Base-by-base conservation (phyloP, 1,140 invertebrate species). In the Penaeus vannamei region DNA sequence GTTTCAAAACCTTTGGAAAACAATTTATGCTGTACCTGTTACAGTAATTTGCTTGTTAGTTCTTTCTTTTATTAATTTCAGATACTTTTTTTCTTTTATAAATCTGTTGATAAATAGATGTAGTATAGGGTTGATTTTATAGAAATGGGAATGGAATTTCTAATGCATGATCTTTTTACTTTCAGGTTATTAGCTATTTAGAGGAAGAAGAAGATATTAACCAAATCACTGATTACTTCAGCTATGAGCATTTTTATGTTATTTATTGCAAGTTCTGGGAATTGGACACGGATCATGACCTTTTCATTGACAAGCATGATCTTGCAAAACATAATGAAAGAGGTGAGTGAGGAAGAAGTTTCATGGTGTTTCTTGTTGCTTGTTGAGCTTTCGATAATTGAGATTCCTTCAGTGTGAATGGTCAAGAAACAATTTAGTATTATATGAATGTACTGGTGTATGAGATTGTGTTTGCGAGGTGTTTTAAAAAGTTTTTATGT, bases 221-320 rank as follows among this genome's bases (percentile, higher is more conserved):
- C 94, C 93, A 94, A 92, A 96, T 99, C 76, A 99, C 98, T 89
- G 97, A 98, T 91, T 99, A 97, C 93, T 99, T 99, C 94, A 99
- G 98, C 92, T 99, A 99, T 93, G 98, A 99, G 93, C 99, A 99
- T 94, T 99, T 99, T 94, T 99, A 99, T 94, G 99, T 99, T 36
- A 99, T 99, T 92, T 99, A 99, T 93, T 99, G 99, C 94, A 99
- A 99, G 94, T 99, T 99, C 94, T 99, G 99, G 99, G 99, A 99
- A 93, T 94, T 99, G 91, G 99, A 99, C 93, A 95, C 97, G 90
- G 99, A 99, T 94, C 98, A 99, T 93, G 98, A 99, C 94, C 94
- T 99, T 64, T 97, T 97, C 92, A 99, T 99, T 91, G 98, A 98
- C 90, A 93, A 97, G 92, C 96, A 97, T 90, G 99, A 99, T 94